Evolutionary conservation across 2,113 vertebrate species (phyloP), one percentile per base, ranked within the genome.

Genomic region (Panurus biarmicus): DNA sequence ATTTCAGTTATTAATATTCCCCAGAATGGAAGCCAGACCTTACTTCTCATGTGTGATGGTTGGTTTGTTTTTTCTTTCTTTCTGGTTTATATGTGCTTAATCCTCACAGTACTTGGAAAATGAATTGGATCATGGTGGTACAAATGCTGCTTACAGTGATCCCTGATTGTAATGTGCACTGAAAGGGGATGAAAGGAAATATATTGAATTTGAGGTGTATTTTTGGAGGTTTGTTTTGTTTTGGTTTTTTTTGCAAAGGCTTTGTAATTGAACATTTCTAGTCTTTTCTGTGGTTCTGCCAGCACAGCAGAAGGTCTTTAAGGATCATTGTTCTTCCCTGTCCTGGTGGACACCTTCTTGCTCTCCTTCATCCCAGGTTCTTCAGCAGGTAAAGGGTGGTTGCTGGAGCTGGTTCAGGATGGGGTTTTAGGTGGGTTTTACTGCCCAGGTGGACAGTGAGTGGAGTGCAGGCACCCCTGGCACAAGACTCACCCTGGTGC

Each of bases 1-100:
- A 85, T 87, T 95, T 77, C 28, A 45, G 47, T 79, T 79, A 85
- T 79, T 88, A 77, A 80, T 89, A 58, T 51, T 82, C 51, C 70
- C 62, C 90, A 54, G 89, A 94, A 90, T 71, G 51, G 67, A 89
- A 93, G 62, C 38, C 50, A 90, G 65, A 23, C 25, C 29, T 87
- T 79, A 58, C 42, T 94, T 87, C 51, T 91, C 40, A 9, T 33
- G 22, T 54, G 36, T 67, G 20, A n/a, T 71, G 45, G 33, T n/a
- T 60, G 53, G 14, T 17, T 36, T 42, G n/a, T 18, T 75, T 31
- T 74, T 44, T 36, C 17, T n/a, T n/a, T n/a, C 6, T 28, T 80
- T 83, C 60, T 78, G 40, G 15, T 77, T 76, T 40, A 2, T 26
- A 24, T 20, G 15, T 90, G 64, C 69, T 62, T 69, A 31, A 80